A percentile compares a stretch with the other conserved stretches of the same genome.
Conservation (phyloP, 2,888 invertebrate genomes). For the Eupithecia inturbata region DNA sequence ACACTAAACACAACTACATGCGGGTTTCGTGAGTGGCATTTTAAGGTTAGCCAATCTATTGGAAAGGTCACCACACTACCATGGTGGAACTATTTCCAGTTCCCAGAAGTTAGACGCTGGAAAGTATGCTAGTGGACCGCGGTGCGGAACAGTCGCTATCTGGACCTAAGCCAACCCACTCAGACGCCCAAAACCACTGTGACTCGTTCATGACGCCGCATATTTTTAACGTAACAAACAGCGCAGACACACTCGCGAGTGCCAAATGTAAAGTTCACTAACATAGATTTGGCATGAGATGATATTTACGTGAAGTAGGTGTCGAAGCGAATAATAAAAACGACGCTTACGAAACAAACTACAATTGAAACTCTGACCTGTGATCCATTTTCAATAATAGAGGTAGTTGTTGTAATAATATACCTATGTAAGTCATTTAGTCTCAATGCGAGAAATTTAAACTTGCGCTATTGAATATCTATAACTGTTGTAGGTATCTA, state of each 20-base stretch:
- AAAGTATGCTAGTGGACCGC: slow-evolving; percentile 49
- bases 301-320: slow-evolving; percentile 72
- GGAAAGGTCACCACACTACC: slow-evolving; percentile 42
- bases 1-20: slow-evolving; percentile 44
- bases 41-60: slow-evolving; percentile 54
- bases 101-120: slow-evolving; percentile 41
- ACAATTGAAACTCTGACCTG: slow-evolving; percentile 7
- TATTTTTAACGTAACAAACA: slow-evolving; percentile 82
- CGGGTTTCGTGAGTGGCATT: slow-evolving; percentile 48
- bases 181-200: slow-evolving; percentile 65
- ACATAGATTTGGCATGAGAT: slow-evolving; percentile 80
- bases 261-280: slow-evolving; percentile 83
- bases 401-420: background rate
- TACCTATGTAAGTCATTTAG: background rate
- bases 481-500: background rate
- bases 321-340: slow-evolving; percentile 27
- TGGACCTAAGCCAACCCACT: slow-evolving; percentile 74
- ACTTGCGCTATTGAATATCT: background rate
- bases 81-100: slow-evolving; percentile 30
- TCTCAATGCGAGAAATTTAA: background rate
- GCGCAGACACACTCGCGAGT: slow-evolving; percentile 74
- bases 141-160: slow-evolving; percentile 55
- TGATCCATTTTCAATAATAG: background rate
- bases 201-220: slow-evolving; percentile 81
- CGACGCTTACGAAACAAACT: slow-evolving; percentile 19